Percentiles rank a stretch among this genome's conserved stretches.
These are phyloP conservation scores for Pelochelys cantorii DNA, from an alignment of 2,797 vertebrate genomes.

Conservation along the genomic window DNA sequence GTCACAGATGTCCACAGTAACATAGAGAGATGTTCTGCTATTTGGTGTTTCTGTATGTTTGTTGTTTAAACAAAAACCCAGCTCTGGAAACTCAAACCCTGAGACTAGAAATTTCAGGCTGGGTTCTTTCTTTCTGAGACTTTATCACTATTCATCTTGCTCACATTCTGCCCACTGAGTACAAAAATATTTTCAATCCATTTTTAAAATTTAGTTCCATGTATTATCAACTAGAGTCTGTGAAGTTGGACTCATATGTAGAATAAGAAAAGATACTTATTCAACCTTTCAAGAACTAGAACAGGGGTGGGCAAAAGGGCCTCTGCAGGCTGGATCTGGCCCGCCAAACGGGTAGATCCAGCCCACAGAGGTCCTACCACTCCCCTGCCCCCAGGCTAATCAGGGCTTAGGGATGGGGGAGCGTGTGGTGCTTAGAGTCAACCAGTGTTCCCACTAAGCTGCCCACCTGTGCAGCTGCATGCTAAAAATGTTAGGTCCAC, in stretches of 20 bases:
- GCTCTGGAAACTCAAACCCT: not conserved
- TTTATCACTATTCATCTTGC: not conserved
- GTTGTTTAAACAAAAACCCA: not conserved
- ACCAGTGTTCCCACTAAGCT: no score
- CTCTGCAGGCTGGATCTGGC: no score
- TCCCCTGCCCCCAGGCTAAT: no score
- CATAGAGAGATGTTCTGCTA: not conserved
- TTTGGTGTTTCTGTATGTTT: not conserved
- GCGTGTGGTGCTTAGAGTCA: no score
- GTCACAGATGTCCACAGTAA: not conserved
- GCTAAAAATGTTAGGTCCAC: no score
- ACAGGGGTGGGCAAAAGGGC: accelerated
- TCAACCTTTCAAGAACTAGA: not conserved
- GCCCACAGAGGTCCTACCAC: no score
- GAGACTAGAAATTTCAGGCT: not conserved
- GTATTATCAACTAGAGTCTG: not conserved
- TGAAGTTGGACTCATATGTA: not conserved
- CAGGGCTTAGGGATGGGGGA: no score
- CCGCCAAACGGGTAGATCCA: no score
- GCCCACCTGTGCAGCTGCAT: no score
- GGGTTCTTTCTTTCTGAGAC: not conserved
- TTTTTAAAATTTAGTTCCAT: not conserved
- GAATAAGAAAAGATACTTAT: not conserved
- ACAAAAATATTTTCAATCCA: not conserved
- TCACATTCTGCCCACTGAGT: not conserved